phyloP scores from a whole-genome alignment of 2,888 invertebrate genomes.

The Thelaira solivaga region DNA sequence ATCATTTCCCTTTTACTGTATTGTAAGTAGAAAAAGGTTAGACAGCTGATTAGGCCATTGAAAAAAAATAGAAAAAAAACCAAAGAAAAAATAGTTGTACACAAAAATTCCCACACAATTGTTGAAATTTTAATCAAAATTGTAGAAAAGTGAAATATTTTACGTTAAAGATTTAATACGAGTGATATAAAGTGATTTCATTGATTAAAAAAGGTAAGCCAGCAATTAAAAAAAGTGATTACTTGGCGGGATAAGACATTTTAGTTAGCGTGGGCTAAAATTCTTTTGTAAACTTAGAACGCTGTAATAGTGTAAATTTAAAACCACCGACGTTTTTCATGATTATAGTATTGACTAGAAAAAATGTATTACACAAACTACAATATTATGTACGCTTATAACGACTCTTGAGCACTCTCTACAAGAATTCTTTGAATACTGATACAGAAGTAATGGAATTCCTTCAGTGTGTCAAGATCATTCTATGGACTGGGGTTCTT shows the following conservation, averaged over 20 bases:
- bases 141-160: constrained; percentile 12
- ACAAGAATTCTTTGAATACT: no score
- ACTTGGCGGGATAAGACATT: constrained; percentile 39
- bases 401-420: not conserved
- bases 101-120: constrained; percentile 52
- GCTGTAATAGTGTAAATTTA: no score
- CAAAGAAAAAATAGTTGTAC: constrained; percentile 46
- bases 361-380: no score
- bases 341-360: no score
- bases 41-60: constrained; percentile 18
- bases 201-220: constrained; percentile 11
- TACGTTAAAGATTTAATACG: not conserved
- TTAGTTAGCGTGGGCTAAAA: no score
- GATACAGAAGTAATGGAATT: no score
- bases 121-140: constrained; percentile 21
- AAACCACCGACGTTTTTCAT: constrained; percentile 17
- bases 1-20: not conserved
- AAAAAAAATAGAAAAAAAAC: constrained; percentile 5
- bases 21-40: not conserved
- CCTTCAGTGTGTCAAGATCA: no score
- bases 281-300: no score
- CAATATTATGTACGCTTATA: not conserved
- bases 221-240: not conserved
- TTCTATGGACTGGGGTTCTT: no score
- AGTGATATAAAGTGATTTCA: not conserved